Evolutionary conservation across 2,888 invertebrate species (phyloP).

Genomic region (Thyatira batis): DNA sequence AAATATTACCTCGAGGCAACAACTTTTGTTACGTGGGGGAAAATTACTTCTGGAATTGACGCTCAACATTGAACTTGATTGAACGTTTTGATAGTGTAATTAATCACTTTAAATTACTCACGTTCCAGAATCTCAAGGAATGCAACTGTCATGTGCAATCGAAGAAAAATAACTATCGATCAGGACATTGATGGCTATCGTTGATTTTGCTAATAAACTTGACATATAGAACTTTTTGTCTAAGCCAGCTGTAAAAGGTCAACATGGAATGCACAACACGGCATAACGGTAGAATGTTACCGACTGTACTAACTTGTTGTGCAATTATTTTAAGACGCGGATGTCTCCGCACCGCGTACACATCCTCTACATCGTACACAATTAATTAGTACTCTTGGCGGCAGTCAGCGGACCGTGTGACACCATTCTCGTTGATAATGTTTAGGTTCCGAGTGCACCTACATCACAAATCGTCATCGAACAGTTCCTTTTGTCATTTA

Average conservation of each 20-base stretch:
- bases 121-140: background rate
- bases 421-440: constrained; percentile 34
- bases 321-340: constrained; percentile 31
- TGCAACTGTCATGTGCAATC: background rate
- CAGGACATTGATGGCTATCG: background rate
- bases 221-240: background rate
- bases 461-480: background rate
- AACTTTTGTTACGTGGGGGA: constrained; percentile 33
- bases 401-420: constrained; percentile 25
- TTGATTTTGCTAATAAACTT: background rate
- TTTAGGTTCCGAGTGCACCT: constrained; percentile 16
- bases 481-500: constrained; percentile 5
- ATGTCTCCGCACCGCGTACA: constrained; percentile 6
- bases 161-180: background rate
- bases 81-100: constrained; percentile 28
- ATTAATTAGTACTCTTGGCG: constrained; percentile 25
- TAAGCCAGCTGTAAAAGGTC: constrained; percentile 4
- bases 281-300: constrained; percentile 9
- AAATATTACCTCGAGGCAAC: constrained; percentile 13
- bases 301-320: constrained; percentile 14
- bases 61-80: constrained; percentile 31
- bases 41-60: constrained; percentile 37
- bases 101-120: constrained; percentile 4
- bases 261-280: constrained; percentile 12
- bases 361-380: constrained; percentile 16